phyloP scores from a whole-genome alignment of 2,113 vertebrate genomes.

The Protobothrops mucrosquamatus region DNA sequence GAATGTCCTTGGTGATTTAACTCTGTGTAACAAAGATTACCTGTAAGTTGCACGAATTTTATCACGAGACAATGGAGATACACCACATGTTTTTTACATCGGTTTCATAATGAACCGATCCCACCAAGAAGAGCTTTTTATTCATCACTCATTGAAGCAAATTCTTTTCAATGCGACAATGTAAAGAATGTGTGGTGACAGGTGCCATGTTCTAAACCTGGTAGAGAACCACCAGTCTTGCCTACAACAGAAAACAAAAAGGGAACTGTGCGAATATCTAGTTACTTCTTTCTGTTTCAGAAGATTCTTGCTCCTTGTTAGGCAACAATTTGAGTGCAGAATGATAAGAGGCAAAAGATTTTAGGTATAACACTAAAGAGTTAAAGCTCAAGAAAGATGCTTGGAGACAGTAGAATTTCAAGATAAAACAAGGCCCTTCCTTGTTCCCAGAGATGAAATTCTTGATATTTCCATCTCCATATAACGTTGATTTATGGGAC shows the following conservation, averaged over 20 bases:
- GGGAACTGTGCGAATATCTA: not conserved
- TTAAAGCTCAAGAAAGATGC: slow-evolving; percentile 39
- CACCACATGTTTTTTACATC: not conserved
- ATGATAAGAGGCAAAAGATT: slow-evolving; percentile 50
- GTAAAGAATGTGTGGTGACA: not conserved
- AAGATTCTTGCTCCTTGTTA: slow-evolving; percentile 34
- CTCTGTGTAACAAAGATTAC: not conserved
- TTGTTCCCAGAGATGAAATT: slow-evolving; percentile 54
- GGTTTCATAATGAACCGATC: no score
- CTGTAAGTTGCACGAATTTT: not conserved
- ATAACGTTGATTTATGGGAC: slow-evolving; percentile 57
- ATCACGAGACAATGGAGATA: not conserved
- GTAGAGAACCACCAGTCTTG: not conserved
- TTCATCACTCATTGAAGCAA: not conserved
- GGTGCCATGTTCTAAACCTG: not conserved
- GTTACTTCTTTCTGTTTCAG: not conserved
- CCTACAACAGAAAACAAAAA: not conserved
- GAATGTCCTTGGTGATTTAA: not conserved
- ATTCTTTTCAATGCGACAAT: not conserved
- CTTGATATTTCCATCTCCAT: slow-evolving; percentile 42
- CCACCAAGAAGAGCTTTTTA: not conserved
- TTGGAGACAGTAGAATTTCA: slow-evolving; percentile 41
- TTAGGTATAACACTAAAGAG: slow-evolving; percentile 41
- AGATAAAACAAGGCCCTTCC: slow-evolving; percentile 35
- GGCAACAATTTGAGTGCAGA: slow-evolving; percentile 36